Evolutionary conservation across 2,113 vertebrate genomes (phyloP).

Genomic region (Psettodes erumei): DNA sequence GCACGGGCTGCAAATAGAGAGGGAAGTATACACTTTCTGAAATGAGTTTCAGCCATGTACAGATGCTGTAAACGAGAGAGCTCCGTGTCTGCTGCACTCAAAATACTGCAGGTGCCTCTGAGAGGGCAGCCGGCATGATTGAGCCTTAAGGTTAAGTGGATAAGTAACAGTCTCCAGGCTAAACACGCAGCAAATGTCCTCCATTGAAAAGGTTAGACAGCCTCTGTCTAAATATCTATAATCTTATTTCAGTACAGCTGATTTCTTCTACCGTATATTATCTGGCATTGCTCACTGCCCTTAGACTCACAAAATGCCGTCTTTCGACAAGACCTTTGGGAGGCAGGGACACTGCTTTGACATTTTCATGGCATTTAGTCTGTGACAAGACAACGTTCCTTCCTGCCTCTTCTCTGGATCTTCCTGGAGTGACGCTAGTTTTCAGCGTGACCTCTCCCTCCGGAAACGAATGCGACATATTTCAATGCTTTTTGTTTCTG

Average conservation of each 20-base stretch:
- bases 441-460: constrained; percentile 45
- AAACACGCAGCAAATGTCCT: constrained; percentile 18
- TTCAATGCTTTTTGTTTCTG: constrained; percentile 55
- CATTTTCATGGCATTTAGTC: constrained; percentile 80
- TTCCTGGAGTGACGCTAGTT: constrained; percentile 59
- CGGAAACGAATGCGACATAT: constrained; percentile 62
- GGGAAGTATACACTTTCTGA: neutral
- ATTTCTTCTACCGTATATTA: neutral
- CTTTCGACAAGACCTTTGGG: constrained; percentile 39
- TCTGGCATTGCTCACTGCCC: constrained; percentile 14
- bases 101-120: constrained; percentile 10
- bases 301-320: constrained; percentile 10
- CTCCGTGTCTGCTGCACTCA: neutral
- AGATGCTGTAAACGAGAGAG: neutral
- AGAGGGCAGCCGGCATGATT: constrained; percentile 3
- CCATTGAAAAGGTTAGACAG: constrained; percentile 17
- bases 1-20: neutral
- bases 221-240: constrained; percentile 26
- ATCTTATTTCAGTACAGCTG: constrained; percentile 35
- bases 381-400: constrained; percentile 47
- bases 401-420: constrained; percentile 42
- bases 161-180: constrained; percentile 8
- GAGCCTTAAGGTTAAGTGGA: constrained; percentile 43
- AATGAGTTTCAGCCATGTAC: constrained; percentile 2
- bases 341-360: constrained; percentile 50